Evolutionary conservation across 64 coral and sea anemone genomes (phyloP).

Genomic region (Actinia tenebrosa): DNA sequence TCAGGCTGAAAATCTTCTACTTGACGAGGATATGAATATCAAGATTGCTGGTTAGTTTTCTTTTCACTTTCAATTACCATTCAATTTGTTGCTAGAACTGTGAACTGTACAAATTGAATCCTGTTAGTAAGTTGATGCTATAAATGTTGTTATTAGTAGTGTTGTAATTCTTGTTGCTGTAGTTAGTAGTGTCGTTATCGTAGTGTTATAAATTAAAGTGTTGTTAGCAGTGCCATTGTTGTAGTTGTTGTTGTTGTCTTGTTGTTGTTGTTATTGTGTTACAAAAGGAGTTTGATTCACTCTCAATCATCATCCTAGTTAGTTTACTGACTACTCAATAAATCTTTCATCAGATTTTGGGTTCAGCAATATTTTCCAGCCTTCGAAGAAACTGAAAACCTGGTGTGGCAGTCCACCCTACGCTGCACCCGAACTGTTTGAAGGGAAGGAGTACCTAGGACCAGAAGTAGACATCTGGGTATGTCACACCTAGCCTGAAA

Average conservation of each 20-base stretch:
- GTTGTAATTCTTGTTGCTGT: neutral
- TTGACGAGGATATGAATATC: conserved; percentile 97
- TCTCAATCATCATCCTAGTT: neutral
- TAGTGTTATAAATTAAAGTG: too few species aligned
- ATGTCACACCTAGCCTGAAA: neutral
- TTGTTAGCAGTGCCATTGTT: too few species aligned
- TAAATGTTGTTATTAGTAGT: too few species aligned
- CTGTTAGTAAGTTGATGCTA: too few species aligned
- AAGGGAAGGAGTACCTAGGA: conserved; percentile 87
- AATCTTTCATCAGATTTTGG: conserved; percentile 73
- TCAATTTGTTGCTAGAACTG: too few species aligned
- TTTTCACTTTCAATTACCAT: neutral
- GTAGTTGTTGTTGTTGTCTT: too few species aligned
- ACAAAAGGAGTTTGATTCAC: neutral
- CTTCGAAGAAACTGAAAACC: conserved; percentile 72
- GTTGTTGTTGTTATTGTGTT: neutral
- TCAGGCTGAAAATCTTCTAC: conserved; percentile 93
- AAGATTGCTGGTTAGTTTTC: conserved; percentile 82
- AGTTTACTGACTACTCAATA: conserved; percentile 9
- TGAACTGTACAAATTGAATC: too few species aligned
- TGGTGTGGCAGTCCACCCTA: conserved; percentile 98
- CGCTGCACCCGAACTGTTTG: conserved; percentile 91
- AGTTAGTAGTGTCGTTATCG: neutral
- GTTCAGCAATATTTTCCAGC: conserved; percentile 89
- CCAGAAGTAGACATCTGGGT: conserved; percentile 97